Evolutionary conservation across 2,888 invertebrate genomes (phyloP).

Genomic region (Lepidochitona cinerea): DNA sequence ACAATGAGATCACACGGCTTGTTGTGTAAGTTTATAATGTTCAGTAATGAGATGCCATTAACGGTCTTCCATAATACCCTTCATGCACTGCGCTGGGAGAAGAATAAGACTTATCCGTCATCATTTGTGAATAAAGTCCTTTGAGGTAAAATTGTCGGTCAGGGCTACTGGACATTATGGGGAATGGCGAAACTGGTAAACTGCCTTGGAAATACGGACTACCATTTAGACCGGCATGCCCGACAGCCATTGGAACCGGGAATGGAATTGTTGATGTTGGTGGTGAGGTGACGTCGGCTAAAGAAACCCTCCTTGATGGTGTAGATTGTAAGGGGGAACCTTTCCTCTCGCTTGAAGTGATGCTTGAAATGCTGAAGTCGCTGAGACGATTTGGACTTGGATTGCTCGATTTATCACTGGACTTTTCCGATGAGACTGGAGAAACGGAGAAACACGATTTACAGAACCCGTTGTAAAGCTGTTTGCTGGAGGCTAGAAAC

Average conservation of each 20-base stretch:
- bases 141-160: neutral
- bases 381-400: neutral
- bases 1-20: no score
- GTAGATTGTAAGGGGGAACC: neutral
- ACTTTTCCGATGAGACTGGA: neutral
- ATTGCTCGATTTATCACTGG: neutral
- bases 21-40: neutral
- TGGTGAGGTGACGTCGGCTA: neutral
- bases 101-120: neutral
- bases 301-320: neutral
- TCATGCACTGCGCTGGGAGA: neutral
- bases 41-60: neutral
- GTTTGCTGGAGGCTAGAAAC: neutral
- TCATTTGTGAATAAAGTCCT: neutral
- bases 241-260: neutral
- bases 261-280: neutral
- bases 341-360: neutral
- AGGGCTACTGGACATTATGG: neutral
- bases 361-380: neutral
- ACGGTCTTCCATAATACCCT: neutral
- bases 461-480: neutral
- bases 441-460: neutral
- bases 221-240: neutral
- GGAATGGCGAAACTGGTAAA: neutral
- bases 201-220: neutral